phyloP scores from a whole-genome alignment of 2,888 invertebrate genomes.

The Uloborus plumipes region DNA sequence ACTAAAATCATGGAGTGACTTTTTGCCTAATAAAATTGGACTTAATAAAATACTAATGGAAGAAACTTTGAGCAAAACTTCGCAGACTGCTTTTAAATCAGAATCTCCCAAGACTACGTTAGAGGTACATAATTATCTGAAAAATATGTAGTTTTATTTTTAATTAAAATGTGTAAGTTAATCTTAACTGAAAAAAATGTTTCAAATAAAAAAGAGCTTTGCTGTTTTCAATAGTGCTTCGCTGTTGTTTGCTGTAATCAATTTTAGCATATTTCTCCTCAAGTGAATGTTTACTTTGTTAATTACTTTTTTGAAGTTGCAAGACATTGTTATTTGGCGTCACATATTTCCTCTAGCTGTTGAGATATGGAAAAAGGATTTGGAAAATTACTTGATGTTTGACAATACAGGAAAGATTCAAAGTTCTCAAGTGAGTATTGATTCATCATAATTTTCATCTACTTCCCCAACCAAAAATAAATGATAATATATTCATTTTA shows the following conservation, averaged over 20 bases:
- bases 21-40: constrained; percentile 19
- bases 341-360: constrained; percentile 41
- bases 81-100: background rate
- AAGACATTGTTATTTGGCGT: constrained; percentile 18
- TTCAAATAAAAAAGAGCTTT: constrained; percentile 13
- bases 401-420: background rate
- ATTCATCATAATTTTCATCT: background rate
- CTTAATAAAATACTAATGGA: constrained; percentile 19
- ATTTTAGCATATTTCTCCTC: too few species aligned
- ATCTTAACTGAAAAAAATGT: too few species aligned
- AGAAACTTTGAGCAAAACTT: constrained; percentile 18
- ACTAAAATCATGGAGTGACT: constrained; percentile 6
- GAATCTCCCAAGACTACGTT: background rate
- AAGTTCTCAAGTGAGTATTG: constrained; percentile 5
- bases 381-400: constrained; percentile 29
- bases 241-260: too few species aligned
- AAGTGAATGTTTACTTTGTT: background rate
- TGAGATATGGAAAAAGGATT: constrained; percentile 26
- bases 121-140: too few species aligned
- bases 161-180: too few species aligned
- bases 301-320: constrained; percentile 22
- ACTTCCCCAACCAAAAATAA: too few species aligned
- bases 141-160: too few species aligned
- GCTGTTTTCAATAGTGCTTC: background rate
- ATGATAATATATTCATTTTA: background rate